Evolutionary conservation across 1,140 invertebrate genomes (phyloP), one percentile per base, ranked within the genome.

Genomic region (Zaprionus vittiger): DNA sequence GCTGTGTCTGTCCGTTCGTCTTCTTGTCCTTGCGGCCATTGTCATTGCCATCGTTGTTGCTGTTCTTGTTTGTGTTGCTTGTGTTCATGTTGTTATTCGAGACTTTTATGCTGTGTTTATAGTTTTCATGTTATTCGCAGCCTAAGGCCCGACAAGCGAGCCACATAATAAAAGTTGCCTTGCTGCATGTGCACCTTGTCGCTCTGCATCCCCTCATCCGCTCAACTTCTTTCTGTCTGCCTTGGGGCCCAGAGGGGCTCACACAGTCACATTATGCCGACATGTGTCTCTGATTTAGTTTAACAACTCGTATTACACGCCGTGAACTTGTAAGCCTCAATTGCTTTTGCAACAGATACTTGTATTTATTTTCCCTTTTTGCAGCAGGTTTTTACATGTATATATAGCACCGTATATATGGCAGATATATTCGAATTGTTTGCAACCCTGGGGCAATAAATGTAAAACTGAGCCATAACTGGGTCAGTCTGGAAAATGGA

Each of bases 81-180:
- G n/a, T 73, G 47, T 38, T 64, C 49, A 22, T 70, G 47, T 52
- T 52, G 47, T 52, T 52, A 52, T 52, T 34, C 26, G 44, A 59
- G 44, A 72, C 59, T 73, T 80, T 77, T 72, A 73, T 80, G 74
- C 74, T 80, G 52, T 79, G 77, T 79, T 72, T 59, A 72, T 76
- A 76, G 73, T 79, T 79, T 47, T 37, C 63, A 77, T 80, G 64
- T 65, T 77, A 65, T 77, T 77, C 55, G 68, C 54, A 69, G 74
- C 69, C 69, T 77, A 60, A 22, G 62, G 74, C 44, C 61, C 61
- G 68, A 71, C 73, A 64, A 56, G 59, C 44, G 55, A 52, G 59
- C 44, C 54, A 31, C 54, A 64, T 73, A 68, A 77, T 77, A 77
- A 63, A 79, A 77, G 67, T 63, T 57, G 37, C 57, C 41, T 52